Base-by-base conservation (phyloP, 2,797 vertebrate species). In the Muscicapa comitata region DNA sequence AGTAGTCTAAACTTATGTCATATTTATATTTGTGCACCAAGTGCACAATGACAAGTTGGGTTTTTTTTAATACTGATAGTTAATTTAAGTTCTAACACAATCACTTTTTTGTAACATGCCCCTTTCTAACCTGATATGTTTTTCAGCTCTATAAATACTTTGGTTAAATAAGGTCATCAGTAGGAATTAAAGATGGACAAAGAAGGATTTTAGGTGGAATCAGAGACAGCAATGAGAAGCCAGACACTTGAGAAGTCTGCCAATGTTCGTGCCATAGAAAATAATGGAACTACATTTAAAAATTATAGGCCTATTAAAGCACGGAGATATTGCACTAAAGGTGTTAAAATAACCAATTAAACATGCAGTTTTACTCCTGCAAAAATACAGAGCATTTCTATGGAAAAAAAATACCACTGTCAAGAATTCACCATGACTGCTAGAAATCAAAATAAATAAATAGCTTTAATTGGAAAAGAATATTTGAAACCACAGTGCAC, bases 381-480 rank as follows among this genome's bases (percentile, higher is more conserved):
- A 94, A 91, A 96, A 95, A 96, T 68, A 93, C 58, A 77, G 79
- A 81, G 29, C 40, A 70, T 93, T 94, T 95, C 58, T 92, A 45
- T 85, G 90, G 86, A 67, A 86, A 90, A 90, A 91, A 97, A 94
- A 75, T 25, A 71, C 38, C 42, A 76, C 72, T 45, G 81, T 90
- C 40, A 90, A 96, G 74, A 89, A 90, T 81, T 81, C 48, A 71
- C 47, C 38, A 23, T 67, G 81, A 89, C 81, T 74, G 55, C 63
- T 90, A 74, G 67, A 92, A 95, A 95, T 90, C 83, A 90, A 97
- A 97, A 94, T 93, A 96, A 97, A 97, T 96, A 95, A 92, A 96
- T 86, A 93, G n/a, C 9, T 94, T 83, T 94, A 89, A 93, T 80
- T 93, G 87, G 67, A 67, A 94, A 95, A 80, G 59, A 94, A 91